A percentile compares a stretch with the other conserved stretches of the same genome.
Evolutionary conservation across 2,888 invertebrate genomes (phyloP).

Genomic region (Polydrusus cervinus): DNA sequence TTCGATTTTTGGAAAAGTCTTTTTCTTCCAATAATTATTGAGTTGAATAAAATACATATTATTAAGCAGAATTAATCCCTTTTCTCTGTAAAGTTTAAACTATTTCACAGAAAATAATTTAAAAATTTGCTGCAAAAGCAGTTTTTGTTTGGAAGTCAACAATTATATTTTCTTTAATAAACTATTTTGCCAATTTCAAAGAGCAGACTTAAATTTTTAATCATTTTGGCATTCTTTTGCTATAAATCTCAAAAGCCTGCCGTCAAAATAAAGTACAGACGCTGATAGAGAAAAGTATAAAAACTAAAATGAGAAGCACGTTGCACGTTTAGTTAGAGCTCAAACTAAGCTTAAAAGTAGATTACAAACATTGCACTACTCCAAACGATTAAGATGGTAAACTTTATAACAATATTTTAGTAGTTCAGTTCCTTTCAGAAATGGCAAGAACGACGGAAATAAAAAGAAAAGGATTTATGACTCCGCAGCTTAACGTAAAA

Average conservation of each 20-base stretch:
- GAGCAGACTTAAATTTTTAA: not conserved
- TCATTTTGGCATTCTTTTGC: not conserved
- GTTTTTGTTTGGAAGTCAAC: too few species aligned
- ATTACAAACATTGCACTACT: constrained; percentile 41
- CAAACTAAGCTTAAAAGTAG: constrained; percentile 36
- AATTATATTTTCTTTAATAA: too few species aligned
- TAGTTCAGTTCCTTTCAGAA: constrained; percentile 34
- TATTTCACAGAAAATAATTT: too few species aligned
- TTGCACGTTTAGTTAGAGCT: constrained; percentile 34
- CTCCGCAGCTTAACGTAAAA: constrained; percentile 42
- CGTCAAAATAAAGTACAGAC: not conserved
- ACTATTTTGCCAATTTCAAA: too few species aligned
- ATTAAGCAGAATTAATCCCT: too few species aligned
- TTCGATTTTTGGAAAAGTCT: too few species aligned
- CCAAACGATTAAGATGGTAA: constrained; percentile 39
- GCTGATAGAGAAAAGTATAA: constrained; percentile 17
- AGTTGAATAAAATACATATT: too few species aligned
- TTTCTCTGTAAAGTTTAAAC: too few species aligned
- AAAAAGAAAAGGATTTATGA: constrained; percentile 39
- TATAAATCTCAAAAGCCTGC: constrained; percentile 7
- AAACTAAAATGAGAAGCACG: constrained; percentile 30
- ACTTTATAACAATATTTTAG: constrained; percentile 47
- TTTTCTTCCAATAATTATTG: too few species aligned
- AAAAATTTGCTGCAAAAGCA: too few species aligned
- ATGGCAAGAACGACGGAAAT: constrained; percentile 29